These are phyloP conservation scores for Pseudomyrmex pallidus DNA, from an alignment of 1,140 invertebrate species.

Conservation along the genomic window DNA sequence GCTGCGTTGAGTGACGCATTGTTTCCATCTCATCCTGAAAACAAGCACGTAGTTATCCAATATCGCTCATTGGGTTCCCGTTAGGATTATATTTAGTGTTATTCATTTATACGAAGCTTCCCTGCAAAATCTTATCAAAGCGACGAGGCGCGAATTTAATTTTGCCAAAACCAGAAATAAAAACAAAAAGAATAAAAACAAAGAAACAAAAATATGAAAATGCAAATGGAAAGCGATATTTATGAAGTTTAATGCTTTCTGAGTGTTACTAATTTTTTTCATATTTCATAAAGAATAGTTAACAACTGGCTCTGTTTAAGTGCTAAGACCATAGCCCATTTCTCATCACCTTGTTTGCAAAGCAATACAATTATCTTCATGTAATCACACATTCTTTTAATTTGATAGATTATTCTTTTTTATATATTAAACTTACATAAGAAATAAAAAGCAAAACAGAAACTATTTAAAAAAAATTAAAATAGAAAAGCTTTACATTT, in stretches of 20 bases:
- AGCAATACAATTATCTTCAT: not conserved
- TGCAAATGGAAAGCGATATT: not conserved
- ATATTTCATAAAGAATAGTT: not conserved
- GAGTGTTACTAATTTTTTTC: not conserved
- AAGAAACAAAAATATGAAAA: constrained; percentile 22
- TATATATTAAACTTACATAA: not conserved
- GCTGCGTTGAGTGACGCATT: constrained; percentile 87
- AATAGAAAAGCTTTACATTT: not conserved
- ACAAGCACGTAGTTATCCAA: constrained; percentile 11
- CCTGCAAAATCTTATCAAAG: constrained; percentile 63
- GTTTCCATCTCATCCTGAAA: constrained; percentile 90
- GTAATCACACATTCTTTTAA: no score
- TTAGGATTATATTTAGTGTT: constrained; percentile 36
- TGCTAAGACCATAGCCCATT: constrained; percentile 1
- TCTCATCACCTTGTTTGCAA: not conserved
- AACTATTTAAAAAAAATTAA: not conserved
- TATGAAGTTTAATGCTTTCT: not conserved
- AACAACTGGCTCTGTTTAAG: not conserved
- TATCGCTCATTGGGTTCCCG: not conserved
- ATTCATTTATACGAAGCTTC: constrained; percentile 58
- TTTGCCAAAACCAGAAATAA: constrained; percentile 13
- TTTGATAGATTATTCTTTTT: not conserved
- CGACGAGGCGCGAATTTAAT: not conserved
- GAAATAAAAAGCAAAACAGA: not conserved
- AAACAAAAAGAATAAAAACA: not conserved